phyloP scores from a whole-genome alignment of 2,888 invertebrate species.

The Hylaea fasciaria region DNA sequence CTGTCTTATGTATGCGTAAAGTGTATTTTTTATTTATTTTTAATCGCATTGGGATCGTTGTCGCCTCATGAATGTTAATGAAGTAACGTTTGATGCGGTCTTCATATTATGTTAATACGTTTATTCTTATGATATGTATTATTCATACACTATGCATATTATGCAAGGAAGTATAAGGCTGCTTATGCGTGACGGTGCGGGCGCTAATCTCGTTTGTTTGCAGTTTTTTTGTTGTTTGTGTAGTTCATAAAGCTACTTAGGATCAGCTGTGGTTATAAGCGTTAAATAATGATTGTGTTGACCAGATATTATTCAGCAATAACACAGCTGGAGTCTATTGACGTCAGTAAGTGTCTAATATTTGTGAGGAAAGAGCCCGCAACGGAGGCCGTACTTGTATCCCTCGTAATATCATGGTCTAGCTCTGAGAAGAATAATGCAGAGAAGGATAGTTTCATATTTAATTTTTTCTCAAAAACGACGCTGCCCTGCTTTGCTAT shows the following conservation, averaged over 20 bases:
- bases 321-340: not conserved
- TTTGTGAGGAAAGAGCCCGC: no score
- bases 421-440: no score
- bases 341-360: not conserved
- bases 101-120: constrained; percentile 34
- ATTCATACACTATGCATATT: constrained; percentile 26
- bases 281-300: not conserved
- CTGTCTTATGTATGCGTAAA: constrained; percentile 15
- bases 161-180: constrained; percentile 18
- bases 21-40: constrained; percentile 29
- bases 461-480: no score
- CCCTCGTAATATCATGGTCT: no score
- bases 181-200: constrained; percentile 11
- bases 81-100: constrained; percentile 30
- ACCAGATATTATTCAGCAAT: not conserved
- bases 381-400: no score
- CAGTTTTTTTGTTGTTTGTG: constrained; percentile 14
- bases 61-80: constrained; percentile 23
- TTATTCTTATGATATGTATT: constrained; percentile 29
- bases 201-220: constrained; percentile 18
- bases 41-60: constrained; percentile 24
- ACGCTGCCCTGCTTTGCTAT: no score
- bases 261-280: not conserved
- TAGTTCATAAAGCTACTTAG: not conserved
- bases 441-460: no score